A percentile compares a stretch with the other conserved stretches of the same genome.
Conservation (phyloP, 2,797 vertebrate genomes). For the Hippocampus kuda region DNA sequence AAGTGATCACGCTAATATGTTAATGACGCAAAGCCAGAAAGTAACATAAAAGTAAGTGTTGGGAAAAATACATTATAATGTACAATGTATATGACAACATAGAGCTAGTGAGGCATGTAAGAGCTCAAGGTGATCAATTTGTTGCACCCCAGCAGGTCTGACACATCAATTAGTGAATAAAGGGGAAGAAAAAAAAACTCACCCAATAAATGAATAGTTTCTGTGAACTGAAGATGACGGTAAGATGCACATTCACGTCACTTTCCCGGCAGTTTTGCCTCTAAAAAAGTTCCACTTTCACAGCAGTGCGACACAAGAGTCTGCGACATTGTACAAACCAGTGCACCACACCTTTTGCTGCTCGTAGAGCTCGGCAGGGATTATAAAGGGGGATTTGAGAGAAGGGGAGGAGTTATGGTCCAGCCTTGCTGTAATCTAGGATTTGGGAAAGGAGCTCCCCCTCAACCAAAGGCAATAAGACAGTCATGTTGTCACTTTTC, state of each 20-base stretch:
- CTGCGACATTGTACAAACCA: slow-evolving; percentile 9
- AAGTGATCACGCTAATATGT: background rate
- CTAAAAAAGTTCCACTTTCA: background rate
- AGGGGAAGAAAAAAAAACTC: background rate
- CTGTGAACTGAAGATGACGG: background rate
- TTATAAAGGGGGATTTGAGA: slow-evolving; percentile 48
- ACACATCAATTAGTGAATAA: background rate
- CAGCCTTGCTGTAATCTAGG: slow-evolving; percentile 47
- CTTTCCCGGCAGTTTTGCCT: background rate
- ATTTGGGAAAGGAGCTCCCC: slow-evolving; percentile 22
- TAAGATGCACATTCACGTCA: background rate
- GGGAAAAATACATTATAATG: background rate
- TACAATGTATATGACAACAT: no score
- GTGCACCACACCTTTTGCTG: slow-evolving; percentile 29
- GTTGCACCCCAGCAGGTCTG: no score
- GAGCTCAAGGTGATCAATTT: no score
- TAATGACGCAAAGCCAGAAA: background rate
- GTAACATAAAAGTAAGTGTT: background rate
- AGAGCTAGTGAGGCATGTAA: no score
- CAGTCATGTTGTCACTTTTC: background rate
- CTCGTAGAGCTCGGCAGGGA: slow-evolving; percentile 44
- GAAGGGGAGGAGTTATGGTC: slow-evolving; percentile 43
- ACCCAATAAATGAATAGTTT: background rate
- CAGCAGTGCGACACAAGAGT: background rate
- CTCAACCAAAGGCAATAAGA: background rate